phyloP scores from a whole-genome alignment of 2,113 vertebrate species.

The Pollachius pollachius region DNA sequence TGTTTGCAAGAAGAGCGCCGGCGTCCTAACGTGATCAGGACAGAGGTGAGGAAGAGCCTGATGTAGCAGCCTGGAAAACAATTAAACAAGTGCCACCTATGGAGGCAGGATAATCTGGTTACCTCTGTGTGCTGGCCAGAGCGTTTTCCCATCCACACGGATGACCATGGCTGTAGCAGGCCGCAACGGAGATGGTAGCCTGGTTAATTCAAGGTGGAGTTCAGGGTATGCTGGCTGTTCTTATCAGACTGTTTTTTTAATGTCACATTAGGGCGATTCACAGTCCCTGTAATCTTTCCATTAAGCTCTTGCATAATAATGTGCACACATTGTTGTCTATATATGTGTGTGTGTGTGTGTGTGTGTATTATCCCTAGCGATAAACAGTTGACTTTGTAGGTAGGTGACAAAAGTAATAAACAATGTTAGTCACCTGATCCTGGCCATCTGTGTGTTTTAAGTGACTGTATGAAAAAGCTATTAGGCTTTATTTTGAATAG shows the following conservation, averaged over 20 bases:
- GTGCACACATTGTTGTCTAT: too few species aligned
- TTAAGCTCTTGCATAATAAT: background rate
- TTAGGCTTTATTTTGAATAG: background rate
- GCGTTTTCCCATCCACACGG: constrained; percentile 24
- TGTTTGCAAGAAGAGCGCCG: constrained; percentile 37
- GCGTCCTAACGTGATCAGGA: constrained; percentile 49
- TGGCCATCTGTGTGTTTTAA: background rate
- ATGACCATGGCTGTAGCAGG: constrained; percentile 36
- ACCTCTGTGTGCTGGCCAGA: constrained; percentile 26
- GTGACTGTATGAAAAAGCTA: background rate
- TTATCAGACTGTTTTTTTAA: background rate
- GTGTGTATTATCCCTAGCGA: background rate
- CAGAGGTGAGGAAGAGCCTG: constrained; percentile 37
- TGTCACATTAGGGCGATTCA: background rate
- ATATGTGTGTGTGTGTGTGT: too few species aligned
- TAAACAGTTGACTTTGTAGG: background rate
- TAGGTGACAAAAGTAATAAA: too few species aligned
- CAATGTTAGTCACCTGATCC: too few species aligned
- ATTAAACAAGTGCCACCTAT: constrained; percentile 46
- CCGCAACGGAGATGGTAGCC: constrained; percentile 12
- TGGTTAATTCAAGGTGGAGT: constrained; percentile 49
- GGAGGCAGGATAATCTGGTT: constrained; percentile 59
- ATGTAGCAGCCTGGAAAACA: constrained; percentile 45
- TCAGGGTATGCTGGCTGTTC: constrained; percentile 8
- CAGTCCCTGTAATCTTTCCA: background rate